A percentile compares a stretch with the other conserved stretches of the same genome.
These are phyloP conservation scores for Beroe forskalii DNA, from an alignment of 37 sponge, comb jelly and placozoan genomes.

Conservation along the genomic window DNA sequence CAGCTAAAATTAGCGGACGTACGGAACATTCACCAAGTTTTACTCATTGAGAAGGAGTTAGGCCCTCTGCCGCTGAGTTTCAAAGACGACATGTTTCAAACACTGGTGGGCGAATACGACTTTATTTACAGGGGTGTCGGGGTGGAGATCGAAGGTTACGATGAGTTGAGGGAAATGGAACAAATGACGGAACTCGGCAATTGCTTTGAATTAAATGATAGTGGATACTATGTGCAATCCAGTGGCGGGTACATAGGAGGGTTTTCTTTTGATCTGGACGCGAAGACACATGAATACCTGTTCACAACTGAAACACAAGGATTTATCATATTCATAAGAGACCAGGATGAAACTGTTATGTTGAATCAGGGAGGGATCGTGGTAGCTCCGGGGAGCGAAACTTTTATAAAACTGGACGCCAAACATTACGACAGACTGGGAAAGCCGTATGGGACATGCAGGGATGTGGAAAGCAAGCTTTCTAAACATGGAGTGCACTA, in stretches of 20 bases:
- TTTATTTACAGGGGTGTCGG: neutral
- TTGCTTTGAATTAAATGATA: constrained; percentile 15
- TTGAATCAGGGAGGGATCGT: neutral
- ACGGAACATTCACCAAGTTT: no score
- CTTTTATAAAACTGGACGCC: neutral
- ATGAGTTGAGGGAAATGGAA: neutral
- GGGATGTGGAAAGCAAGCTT: neutral
- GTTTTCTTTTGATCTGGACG: constrained; percentile 11
- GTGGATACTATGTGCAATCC: neutral
- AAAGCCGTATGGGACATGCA: neutral
- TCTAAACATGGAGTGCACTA: constrained; percentile 1
- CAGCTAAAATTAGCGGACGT: no score
- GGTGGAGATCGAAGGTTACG: neutral
- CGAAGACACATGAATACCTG: neutral
- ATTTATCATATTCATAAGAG: neutral
- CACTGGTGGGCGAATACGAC: neutral
- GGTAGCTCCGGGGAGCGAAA: constrained; percentile 1
- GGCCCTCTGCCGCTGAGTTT: no score
- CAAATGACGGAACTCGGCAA: neutral
- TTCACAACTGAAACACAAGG: neutral
- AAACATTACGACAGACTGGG: neutral
- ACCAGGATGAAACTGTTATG: constrained; percentile 42
- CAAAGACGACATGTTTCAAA: neutral
- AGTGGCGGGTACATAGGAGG: neutral
- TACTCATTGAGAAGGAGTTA: no score